Evolutionary conservation across 2,797 vertebrate species (phyloP).

Genomic region (Taenioides sp.): DNA sequence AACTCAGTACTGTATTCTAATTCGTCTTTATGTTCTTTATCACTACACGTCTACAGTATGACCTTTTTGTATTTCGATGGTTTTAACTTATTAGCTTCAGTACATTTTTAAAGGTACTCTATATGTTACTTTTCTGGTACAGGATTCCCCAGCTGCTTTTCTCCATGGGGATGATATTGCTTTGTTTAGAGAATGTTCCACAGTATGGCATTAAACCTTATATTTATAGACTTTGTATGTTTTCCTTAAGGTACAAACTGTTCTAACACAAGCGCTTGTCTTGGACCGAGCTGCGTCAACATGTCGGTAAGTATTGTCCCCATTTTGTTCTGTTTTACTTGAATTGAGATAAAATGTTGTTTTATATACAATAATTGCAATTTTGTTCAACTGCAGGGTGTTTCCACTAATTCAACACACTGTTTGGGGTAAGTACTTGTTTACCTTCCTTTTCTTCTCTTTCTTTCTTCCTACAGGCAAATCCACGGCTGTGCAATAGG

Average conservation of each 20-base stretch:
- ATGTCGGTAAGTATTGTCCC: conserved; percentile 50
- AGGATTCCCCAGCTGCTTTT: no score
- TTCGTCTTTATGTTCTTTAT: no score
- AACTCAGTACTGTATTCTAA: no score
- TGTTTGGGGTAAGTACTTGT: conserved; percentile 47
- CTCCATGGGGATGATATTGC: not conserved
- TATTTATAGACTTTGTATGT: not conserved
- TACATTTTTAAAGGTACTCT: no score
- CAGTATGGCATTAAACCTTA: no score
- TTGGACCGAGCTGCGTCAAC: conserved; percentile 38
- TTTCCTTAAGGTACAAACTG: conserved; percentile 50
- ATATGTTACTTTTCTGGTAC: no score
- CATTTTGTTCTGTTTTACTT: not conserved
- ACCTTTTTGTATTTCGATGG: no score
- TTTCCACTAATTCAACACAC: conserved; percentile 29
- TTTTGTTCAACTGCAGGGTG: conserved; percentile 35
- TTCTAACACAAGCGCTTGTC: conserved; percentile 32
- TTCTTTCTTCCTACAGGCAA: no score
- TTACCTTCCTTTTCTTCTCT: no score
- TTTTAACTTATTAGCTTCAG: no score
- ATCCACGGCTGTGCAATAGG: no score
- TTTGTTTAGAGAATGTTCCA: not conserved
- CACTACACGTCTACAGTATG: no score
- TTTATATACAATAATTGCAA: not conserved
- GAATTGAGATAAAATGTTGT: not conserved